Conservation (phyloP, 2,888 invertebrate genomes). For the Automeris io region DNA sequence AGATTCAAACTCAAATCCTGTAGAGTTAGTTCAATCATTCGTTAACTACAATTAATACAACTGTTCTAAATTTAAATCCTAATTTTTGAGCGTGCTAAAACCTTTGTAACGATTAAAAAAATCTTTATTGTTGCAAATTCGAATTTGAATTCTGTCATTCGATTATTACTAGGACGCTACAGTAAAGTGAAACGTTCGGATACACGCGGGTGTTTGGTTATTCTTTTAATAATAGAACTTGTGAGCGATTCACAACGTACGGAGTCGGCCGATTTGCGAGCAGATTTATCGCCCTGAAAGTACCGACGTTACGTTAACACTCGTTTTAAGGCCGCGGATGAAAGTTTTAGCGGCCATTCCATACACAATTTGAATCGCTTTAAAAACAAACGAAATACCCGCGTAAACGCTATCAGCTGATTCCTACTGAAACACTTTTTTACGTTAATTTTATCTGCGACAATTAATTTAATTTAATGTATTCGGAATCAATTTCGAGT, state of each 20-base stretch:
- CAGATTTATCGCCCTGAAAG: constrained; percentile 62
- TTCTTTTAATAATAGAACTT: constrained; percentile 56
- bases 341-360: constrained; percentile 64
- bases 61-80: constrained; percentile 4
- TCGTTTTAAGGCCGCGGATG: constrained; percentile 61
- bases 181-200: constrained; percentile 1
- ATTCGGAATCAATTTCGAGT: constrained; percentile 57
- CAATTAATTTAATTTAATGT: constrained; percentile 34
- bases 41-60: not conserved
- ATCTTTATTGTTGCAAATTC: constrained; percentile 2
- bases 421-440: constrained; percentile 17
- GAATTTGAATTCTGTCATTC: too few species aligned
- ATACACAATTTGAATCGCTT: constrained; percentile 56
- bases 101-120: too few species aligned
- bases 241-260: constrained; percentile 52
- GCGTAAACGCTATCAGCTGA: constrained; percentile 31
- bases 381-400: constrained; percentile 38
- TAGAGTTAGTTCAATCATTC: too few species aligned
- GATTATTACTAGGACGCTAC: too few species aligned
- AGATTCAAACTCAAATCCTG: too few species aligned
- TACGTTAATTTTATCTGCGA: constrained; percentile 14
- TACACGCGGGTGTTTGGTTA: constrained; percentile 1
- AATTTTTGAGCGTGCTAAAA: too few species aligned
- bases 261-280: constrained; percentile 62
- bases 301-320: constrained; percentile 55